A percentile compares a stretch with the other conserved stretches of the same genome.
Conservation (phyloP, 2,888 invertebrate genomes). For the Scrobipalpa atriplicella region DNA sequence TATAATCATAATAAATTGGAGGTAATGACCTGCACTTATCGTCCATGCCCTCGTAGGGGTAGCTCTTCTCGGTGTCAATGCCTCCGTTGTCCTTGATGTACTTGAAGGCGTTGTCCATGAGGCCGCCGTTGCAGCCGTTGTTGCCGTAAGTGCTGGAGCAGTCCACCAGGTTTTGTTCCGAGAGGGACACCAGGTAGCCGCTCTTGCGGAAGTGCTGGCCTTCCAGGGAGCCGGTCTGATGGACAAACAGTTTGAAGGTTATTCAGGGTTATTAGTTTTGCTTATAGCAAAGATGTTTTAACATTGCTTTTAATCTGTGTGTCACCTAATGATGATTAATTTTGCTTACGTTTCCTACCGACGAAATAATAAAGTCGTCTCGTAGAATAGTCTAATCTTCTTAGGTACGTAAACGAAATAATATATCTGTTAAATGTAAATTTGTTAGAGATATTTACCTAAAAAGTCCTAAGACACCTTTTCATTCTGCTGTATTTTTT, state of each 20-base stretch:
- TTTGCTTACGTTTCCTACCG: too few species aligned
- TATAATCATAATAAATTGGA: not conserved
- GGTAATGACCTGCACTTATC: conserved; percentile 84
- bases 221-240: conserved; percentile 94
- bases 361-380: too few species aligned
- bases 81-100: conserved; percentile 93
- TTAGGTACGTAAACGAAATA: too few species aligned
- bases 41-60: conserved; percentile 92
- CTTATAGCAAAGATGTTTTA: too few species aligned
- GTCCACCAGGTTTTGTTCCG: conserved; percentile 96
- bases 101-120: conserved; percentile 91
- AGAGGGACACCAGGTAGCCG: conserved; percentile 90
- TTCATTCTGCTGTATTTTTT: too few species aligned
- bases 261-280: not conserved
- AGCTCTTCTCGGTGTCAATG: conserved; percentile 93
- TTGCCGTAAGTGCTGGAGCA: conserved; percentile 93
- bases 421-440: too few species aligned
- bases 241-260: not conserved
- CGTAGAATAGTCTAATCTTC: too few species aligned
- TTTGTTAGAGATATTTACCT: too few species aligned
- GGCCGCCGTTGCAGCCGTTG: conserved; percentile 94
- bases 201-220: conserved; percentile 93
- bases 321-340: too few species aligned
- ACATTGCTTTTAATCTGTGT: too few species aligned
- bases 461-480: too few species aligned